Evolutionary conservation across 2,113 vertebrate species (phyloP).

Genomic region (Phoxinus phoxinus): DNA sequence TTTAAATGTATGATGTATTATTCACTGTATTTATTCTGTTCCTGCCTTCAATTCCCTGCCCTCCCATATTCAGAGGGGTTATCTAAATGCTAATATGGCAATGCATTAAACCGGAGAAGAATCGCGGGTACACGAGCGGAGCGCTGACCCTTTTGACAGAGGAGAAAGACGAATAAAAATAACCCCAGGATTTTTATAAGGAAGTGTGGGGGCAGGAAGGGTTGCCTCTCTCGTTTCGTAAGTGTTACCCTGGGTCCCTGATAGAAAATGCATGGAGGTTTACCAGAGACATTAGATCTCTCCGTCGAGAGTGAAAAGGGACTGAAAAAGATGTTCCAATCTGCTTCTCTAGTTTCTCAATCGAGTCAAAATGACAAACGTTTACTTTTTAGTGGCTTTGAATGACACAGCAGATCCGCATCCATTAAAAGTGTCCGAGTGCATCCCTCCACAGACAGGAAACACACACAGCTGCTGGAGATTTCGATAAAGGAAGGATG

Average conservation of each 20-base stretch:
- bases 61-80: conserved; percentile 70
- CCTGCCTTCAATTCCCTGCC: conserved; percentile 68
- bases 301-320: conserved; percentile 1
- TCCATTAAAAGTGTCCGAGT: conserved; percentile 15
- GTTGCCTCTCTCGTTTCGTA: conserved; percentile 62
- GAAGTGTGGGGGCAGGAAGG: conserved; percentile 62
- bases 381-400: conserved; percentile 36
- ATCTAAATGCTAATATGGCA: conserved; percentile 83
- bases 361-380: conserved; percentile 33
- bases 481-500: conserved; percentile 33
- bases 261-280: conserved; percentile 49
- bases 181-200: conserved; percentile 63
- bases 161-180: conserved; percentile 53
- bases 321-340: conserved; percentile 43
- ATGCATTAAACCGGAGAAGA: conserved; percentile 68
- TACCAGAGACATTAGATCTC: conserved; percentile 64
- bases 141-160: conserved; percentile 58
- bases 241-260: conserved; percentile 61
- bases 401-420: conserved; percentile 33
- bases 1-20: conserved; percentile 69
- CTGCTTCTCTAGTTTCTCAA: conserved; percentile 58
- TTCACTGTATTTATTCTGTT: conserved; percentile 70
- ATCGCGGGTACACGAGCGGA: conserved; percentile 55
- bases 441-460: conserved; percentile 32
- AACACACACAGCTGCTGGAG: conserved; percentile 22